These are phyloP conservation scores for Agonopterix subpropinquella DNA, from an alignment of 2,888 invertebrate genomes.

Conservation along the genomic window DNA sequence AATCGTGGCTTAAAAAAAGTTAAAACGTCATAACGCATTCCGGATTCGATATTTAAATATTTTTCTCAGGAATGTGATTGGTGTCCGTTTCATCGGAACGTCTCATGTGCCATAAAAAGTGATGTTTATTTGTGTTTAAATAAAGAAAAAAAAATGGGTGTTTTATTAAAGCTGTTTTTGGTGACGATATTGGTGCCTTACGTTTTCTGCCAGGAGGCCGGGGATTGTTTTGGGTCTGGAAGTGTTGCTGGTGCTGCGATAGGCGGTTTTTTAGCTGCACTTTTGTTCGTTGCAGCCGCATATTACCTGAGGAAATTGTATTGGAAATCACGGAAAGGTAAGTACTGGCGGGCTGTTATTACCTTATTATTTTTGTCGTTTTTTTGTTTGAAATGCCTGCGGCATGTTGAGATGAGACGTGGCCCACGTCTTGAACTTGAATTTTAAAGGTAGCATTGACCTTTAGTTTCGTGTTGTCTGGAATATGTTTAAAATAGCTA, in stretches of 20 bases:
- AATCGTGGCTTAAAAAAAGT: constrained; percentile 19
- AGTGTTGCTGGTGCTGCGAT: constrained; percentile 83
- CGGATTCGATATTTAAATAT: constrained; percentile 38
- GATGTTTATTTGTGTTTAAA: constrained; percentile 20
- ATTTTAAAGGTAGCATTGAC: constrained; percentile 17
- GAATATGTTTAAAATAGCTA: too few relatives aligned
- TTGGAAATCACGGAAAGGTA: constrained; percentile 77
- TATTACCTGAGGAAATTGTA: constrained; percentile 77
- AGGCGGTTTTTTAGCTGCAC: constrained; percentile 80
- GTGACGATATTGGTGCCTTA: constrained; percentile 62
- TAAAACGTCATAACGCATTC: constrained; percentile 41
- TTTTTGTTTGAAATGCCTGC: constrained; percentile 6
- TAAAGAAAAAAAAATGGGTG: constrained; percentile 52
- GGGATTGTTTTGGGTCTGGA: constrained; percentile 79
- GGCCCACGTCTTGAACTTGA: constrained; percentile 14
- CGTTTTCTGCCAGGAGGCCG: constrained; percentile 63
- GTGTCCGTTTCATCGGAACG: constrained; percentile 29
- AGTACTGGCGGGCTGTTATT: constrained; percentile 19
- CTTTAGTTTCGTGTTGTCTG: constrained; percentile 4
- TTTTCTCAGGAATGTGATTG: constrained; percentile 53
- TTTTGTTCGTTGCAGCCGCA: constrained; percentile 74
- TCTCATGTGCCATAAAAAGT: constrained; percentile 60
- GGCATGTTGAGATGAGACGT: constrained; percentile 4
- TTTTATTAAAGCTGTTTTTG: constrained; percentile 54
- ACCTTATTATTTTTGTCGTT: constrained; percentile 3